Evolutionary conservation across 2,797 vertebrate genomes (phyloP), one percentile per base, ranked within the genome.

Genomic region (Cossypha heuglini): DNA sequence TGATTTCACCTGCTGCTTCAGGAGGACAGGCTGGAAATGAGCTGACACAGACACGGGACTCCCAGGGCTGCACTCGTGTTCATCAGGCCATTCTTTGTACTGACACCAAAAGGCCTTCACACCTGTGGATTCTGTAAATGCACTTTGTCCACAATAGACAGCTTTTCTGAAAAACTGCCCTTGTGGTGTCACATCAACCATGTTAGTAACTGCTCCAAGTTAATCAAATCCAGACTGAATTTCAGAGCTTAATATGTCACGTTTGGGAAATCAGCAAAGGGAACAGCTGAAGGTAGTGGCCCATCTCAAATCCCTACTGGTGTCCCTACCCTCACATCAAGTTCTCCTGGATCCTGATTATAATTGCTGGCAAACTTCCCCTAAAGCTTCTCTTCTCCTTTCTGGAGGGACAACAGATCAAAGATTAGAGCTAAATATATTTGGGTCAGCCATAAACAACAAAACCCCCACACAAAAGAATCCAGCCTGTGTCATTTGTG

Each of bases 11-110:
- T 19, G 16, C 59, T 52, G 58, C 69, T 49, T 74, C 20, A 2
- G 11, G 0, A 13, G 26, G 10, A 21, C 37, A 45, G 61, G 69
- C 69, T 77, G 69, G 75, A 48, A 75, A 31, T 0, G 13, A 31
- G 71, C 66, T 14, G 71, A 10, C 26, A 29, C 16, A 42, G 48
- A 24, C 49, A 14, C 0, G 0, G 61, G 61, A 55, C 33, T 63
- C 26, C 3, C 16, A 40, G 54, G 54, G 25, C 11, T 45, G 43
- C 22, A 17, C 16, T 26, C 2, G 0, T 1, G 35, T 19, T 42
- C 45, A 21, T 26, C 18, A 22, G 49, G 42, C 46, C 22, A 4
- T 11, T 59, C 43, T 1, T 1, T 54, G 31, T 25, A 42, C 55
- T 64, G 33, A 46, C 29, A 61, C 11, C 67, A 78, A 18, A 22